Conservation (phyloP, 2,888 invertebrate species). For the Melipona beecheii region DNA sequence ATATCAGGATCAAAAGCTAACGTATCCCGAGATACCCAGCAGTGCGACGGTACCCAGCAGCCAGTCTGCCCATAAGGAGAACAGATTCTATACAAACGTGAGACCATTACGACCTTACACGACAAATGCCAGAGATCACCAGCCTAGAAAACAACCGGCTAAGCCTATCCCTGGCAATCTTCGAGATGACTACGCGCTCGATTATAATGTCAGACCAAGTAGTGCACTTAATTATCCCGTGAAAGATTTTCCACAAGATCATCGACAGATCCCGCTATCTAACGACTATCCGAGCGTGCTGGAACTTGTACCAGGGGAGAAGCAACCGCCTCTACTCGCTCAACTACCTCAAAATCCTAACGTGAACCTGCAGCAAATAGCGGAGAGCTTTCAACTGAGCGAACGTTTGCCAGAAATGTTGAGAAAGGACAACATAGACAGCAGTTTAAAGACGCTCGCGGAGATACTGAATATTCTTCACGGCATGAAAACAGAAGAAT, state of each 20-base stretch:
- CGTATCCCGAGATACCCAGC: conserved; percentile 58
- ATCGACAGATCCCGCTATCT: conserved; percentile 71
- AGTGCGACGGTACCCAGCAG: conserved; percentile 46
- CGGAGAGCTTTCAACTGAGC: conserved; percentile 90
- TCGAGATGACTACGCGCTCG: conserved; percentile 70
- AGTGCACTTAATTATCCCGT: conserved; percentile 58
- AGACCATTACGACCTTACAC: conserved; percentile 71
- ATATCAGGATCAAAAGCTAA: conserved; percentile 57
- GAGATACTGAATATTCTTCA: conserved; percentile 90
- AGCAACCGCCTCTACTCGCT: conserved; percentile 23
- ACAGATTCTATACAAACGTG: conserved; percentile 64
- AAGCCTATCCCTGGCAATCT: conserved; percentile 49
- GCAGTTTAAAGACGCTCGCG: conserved; percentile 91
- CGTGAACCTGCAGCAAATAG: conserved; percentile 86
- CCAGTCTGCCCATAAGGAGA: conserved; percentile 58
- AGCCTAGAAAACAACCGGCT: conserved; percentile 57
- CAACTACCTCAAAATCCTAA: conserved; percentile 79
- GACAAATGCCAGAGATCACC: conserved; percentile 66
- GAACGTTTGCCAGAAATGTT: conserved; percentile 91
- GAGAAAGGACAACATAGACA: conserved; percentile 91
- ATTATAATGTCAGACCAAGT: conserved; percentile 66
- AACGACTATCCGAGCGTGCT: conserved; percentile 41
- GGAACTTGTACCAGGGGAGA: conserved; percentile 22
- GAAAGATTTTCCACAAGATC: conserved; percentile 71
- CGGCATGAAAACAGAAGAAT: conserved; percentile 83